Evolutionary conservation across 2,888 invertebrate genomes (phyloP).

Genomic region (Eristalis pertinax): DNA sequence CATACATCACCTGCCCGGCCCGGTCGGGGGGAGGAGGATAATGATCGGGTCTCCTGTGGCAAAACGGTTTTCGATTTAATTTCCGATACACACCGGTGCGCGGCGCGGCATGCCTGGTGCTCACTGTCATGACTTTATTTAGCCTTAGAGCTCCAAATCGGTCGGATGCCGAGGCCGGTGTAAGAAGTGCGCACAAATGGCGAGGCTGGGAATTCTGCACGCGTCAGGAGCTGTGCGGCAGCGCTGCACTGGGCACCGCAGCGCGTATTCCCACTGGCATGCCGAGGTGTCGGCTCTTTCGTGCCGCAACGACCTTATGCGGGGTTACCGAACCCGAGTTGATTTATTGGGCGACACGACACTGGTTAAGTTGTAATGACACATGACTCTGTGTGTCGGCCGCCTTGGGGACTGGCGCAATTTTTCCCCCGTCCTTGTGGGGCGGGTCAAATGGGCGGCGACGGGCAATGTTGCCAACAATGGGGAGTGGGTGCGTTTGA

Average conservation of each 20-base stretch:
- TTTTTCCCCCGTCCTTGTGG: conserved; percentile 40
- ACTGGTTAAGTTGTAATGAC: conserved; percentile 18
- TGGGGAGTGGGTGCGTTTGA: conserved; percentile 46
- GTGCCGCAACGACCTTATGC: conserved; percentile 30
- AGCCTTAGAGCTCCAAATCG: conserved; percentile 53
- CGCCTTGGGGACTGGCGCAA: conserved; percentile 42
- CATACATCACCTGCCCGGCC: not conserved
- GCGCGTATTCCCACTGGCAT: conserved; percentile 66
- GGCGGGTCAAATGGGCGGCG: not conserved
- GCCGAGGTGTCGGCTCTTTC: conserved; percentile 51
- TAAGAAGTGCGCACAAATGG: conserved; percentile 50
- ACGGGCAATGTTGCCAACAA: conserved; percentile 10
- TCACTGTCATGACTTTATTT: conserved; percentile 71
- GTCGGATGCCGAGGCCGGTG: conserved; percentile 20
- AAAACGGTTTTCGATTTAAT: conserved; percentile 70
- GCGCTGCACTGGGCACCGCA: conserved; percentile 4
- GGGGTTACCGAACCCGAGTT: conserved; percentile 56
- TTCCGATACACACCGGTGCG: conserved; percentile 40
- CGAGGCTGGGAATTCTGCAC: conserved; percentile 56
- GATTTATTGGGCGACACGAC: conserved; percentile 28
- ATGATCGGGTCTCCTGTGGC: conserved; percentile 67
- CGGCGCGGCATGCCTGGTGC: conserved; percentile 59
- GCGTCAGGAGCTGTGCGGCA: conserved; percentile 47
- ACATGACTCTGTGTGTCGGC: not conserved
- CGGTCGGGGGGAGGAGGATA: conserved; percentile 52